A percentile compares a stretch with the other conserved stretches of the same genome.
Conservation (phyloP, 2,113 vertebrate species). For the Ageneiosus marmoratus region DNA sequence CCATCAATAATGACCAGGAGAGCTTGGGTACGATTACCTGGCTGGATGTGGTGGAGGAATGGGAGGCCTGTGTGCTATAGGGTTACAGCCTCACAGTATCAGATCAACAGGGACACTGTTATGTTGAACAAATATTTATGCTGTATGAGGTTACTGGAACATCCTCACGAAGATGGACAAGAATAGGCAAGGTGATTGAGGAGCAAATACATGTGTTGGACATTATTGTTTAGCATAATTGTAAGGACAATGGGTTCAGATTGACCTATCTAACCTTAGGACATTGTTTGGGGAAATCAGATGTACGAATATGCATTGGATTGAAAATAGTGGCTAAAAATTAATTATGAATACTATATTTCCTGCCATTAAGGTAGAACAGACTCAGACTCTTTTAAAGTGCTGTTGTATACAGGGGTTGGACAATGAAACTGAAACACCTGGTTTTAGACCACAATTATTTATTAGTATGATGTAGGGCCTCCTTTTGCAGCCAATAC, state of each 20-base stretch:
- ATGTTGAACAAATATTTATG: conserved; percentile 79
- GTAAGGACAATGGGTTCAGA: conserved; percentile 49
- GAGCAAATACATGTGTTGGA: conserved; percentile 72
- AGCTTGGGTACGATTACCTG: conserved; percentile 69
- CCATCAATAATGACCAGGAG: conserved; percentile 75
- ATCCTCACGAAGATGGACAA: conserved; percentile 66
- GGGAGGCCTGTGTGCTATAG: conserved; percentile 52
- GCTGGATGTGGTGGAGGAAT: conserved; percentile 56
- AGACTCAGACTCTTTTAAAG: not conserved
- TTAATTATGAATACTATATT: not conserved
- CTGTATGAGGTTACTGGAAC: conserved; percentile 72
- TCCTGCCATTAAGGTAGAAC: not conserved
- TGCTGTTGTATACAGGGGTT: not conserved
- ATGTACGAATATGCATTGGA: not conserved
- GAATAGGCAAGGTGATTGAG: conserved; percentile 73
- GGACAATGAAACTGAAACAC: no score
- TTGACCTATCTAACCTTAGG: not conserved
- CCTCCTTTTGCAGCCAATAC: no score
- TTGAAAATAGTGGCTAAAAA: not conserved
- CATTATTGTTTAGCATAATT: conserved; percentile 61
- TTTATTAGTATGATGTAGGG: no score
- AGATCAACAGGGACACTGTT: conserved; percentile 67
- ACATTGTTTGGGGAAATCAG: not conserved
- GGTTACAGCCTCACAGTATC: conserved; percentile 63
- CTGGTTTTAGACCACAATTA: no score